phyloP scores from a whole-genome alignment of 2,888 invertebrate genomes.

The Drosophila mulleri region DNA sequence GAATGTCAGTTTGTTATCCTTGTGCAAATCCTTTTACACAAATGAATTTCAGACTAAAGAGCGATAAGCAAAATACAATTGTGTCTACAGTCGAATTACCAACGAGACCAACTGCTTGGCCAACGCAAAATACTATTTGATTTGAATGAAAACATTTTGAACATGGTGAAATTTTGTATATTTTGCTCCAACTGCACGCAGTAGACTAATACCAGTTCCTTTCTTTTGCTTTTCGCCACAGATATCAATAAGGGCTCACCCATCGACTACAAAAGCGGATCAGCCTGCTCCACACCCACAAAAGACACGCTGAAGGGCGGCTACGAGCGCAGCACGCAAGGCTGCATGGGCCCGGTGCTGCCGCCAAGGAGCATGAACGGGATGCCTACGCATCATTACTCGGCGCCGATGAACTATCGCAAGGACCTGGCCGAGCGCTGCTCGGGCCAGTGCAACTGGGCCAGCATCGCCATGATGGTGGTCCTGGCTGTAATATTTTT shows the following conservation, averaged over 20 bases:
- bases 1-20: conserved; percentile 82
- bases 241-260: conserved; percentile 95
- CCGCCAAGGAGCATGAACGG: conserved; percentile 88
- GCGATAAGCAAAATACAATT: conserved; percentile 77
- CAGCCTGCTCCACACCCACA: conserved; percentile 95
- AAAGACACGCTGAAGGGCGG: conserved; percentile 88
- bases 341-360: conserved; percentile 90
- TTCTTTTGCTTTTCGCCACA: conserved; percentile 85
- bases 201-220: conserved; percentile 28
- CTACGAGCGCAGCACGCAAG: conserved; percentile 87
- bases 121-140: conserved; percentile 56
- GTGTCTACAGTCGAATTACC: conserved; percentile 32
- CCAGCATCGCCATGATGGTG: conserved; percentile 94
- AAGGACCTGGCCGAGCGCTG: conserved; percentile 94
- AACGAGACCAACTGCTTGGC: conserved; percentile 9
- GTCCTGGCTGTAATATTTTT: conserved; percentile 93
- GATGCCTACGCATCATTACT: conserved; percentile 90
- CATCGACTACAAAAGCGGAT: conserved; percentile 94
- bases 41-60: conserved; percentile 81
- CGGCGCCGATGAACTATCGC: conserved; percentile 93
- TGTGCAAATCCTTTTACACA: conserved; percentile 83
- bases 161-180: neutral
- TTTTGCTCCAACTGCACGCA: neutral
- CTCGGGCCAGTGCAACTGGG: conserved; percentile 92
- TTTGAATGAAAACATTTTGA: conserved; percentile 41